A percentile compares a stretch with the other conserved stretches of the same genome.
Evolutionary conservation across 1,140 invertebrate genomes (phyloP).

Genomic region (Drosophila busckii): DNA sequence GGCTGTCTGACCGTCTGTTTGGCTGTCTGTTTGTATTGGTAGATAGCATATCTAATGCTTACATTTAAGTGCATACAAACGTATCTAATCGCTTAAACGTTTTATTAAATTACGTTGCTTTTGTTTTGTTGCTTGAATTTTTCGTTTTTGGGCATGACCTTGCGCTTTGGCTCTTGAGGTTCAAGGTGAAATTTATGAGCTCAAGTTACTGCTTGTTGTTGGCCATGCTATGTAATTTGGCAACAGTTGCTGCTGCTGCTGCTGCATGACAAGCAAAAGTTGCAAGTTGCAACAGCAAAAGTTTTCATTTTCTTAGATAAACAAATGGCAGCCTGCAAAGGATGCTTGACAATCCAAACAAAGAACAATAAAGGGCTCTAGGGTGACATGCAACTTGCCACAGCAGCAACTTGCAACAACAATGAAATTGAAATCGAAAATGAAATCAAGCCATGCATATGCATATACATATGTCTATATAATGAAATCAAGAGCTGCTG

Average conservation of each 20-base stretch:
- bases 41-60: conserved; percentile 76
- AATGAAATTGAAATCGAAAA: conserved; percentile 71
- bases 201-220: conserved; percentile 18
- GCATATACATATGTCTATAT: conserved; percentile 50
- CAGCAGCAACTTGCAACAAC: conserved; percentile 4
- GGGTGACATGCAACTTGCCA: too few relatives aligned
- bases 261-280: not conserved
- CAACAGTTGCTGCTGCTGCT: conserved; percentile 8
- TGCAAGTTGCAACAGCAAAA: conserved; percentile 11
- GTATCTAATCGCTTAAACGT: conserved; percentile 77
- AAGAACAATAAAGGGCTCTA: too few relatives aligned
- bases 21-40: conserved; percentile 32
- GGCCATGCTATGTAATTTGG: conserved; percentile 16
- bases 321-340: conserved; percentile 33
- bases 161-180: conserved; percentile 15
- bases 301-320: conserved; percentile 42
- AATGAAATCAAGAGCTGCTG: conserved; percentile 32
- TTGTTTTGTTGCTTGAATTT: conserved; percentile 18
- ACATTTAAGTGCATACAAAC: conserved; percentile 77
- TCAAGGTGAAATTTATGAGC: conserved; percentile 38
- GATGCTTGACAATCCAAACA: conserved; percentile 19
- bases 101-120: conserved; percentile 77
- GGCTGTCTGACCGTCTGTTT: conserved; percentile 25
- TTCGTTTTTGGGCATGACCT: conserved; percentile 26
- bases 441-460: conserved; percentile 71